Evolutionary conservation across 2,888 invertebrate genomes (phyloP), one percentile per base, ranked within the genome.

Genomic region (Agrilus mali): DNA sequence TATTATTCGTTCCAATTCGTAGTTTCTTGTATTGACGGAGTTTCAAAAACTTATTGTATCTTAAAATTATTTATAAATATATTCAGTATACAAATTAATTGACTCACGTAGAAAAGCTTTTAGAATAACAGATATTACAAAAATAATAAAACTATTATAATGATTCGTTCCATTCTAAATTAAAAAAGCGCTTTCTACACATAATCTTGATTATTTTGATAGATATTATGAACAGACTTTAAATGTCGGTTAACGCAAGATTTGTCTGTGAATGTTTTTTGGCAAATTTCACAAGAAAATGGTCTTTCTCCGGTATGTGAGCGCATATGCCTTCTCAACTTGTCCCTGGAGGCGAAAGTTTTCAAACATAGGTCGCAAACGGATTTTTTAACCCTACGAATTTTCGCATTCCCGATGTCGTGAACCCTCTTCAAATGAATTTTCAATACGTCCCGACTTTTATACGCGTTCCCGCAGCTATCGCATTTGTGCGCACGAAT

Each of bases 341-440:
- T 60, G n/a, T 50, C 47, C 43, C 54, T 58, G 43, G 57, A 57
- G 38, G 51, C 56, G 47, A 57, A 60, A 34, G 66, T 64, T 53
- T 73, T 72, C 1, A 57, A 53, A 44, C 60, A 60, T 39, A 59
- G 47, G 37, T 57, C 55, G 42, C 60, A 60, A n/a, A 53, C 53
- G 46, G 52, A 55, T 45, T 58, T 59, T 32, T 55, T 57, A 66
- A 69, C 48, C 2, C 51, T 40, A 7, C 60, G 59, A 12, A 54
- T 42, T 39, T 56, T 59, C n/a, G 53, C 53, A 67, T 69, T 38
- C 63, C 60, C 52, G 62, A 67, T 20, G 61, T 47, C 45, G 68
- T 67, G 55, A 68, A 72, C 46, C 43, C 68, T 66, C 36, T 64
- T 71, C 53, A 74, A 69, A 51, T 75, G 75, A 50, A 70, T 68